These are phyloP conservation scores for Pimephales promelas DNA, from an alignment of 2,113 vertebrate species.

Conservation along the genomic window DNA sequence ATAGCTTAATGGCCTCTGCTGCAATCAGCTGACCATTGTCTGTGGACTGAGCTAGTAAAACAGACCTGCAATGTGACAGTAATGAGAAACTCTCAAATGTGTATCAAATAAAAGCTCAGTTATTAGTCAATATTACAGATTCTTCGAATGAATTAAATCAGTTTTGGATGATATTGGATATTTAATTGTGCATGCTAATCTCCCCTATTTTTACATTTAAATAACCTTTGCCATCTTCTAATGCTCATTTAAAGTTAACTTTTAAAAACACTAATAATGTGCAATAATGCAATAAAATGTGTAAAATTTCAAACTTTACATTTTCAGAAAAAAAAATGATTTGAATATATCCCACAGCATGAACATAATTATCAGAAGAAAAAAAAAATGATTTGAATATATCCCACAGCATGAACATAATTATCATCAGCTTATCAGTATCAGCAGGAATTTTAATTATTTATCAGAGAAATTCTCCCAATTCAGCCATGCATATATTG, in stretches of 20 bases:
- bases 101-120: neutral
- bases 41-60: constrained; percentile 88
- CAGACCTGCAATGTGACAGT: constrained; percentile 75
- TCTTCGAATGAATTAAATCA: neutral
- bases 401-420: neutral
- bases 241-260: neutral
- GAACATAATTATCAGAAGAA: neutral
- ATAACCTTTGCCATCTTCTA: neutral
- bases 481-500: neutral
- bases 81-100: neutral
- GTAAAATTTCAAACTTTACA: neutral
- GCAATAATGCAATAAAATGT: neutral
- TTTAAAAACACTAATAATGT: neutral
- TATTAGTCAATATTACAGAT: neutral
- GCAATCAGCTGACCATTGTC: constrained; percentile 88
- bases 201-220: neutral
- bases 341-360: neutral
- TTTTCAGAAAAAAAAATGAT: too few relatives aligned
- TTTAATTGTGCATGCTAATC: neutral
- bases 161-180: neutral
- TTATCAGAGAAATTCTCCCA: neutral
- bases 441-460: neutral
- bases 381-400: neutral
- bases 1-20: constrained; percentile 87
- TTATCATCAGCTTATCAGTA: neutral